Percentiles rank a stretch among this genome's conserved stretches.
Conservation (phyloP, 2,888 invertebrate species). For the Pseudococcus jackbeardsleyi region DNA sequence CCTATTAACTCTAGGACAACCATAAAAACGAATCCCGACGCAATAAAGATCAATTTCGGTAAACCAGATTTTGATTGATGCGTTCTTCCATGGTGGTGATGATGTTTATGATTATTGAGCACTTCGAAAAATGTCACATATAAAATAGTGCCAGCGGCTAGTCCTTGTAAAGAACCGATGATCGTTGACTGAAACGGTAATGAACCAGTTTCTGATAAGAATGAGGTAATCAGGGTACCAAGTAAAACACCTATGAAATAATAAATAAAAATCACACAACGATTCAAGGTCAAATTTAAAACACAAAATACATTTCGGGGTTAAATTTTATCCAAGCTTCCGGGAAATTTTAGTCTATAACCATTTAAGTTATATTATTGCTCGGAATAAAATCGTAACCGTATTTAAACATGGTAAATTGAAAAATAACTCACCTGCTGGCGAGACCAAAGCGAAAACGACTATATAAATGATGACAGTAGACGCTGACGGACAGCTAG, state of each 20-base stretch:
- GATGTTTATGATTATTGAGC: slow-evolving; percentile 70
- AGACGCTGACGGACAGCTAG: slow-evolving; percentile 70
- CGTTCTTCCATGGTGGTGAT: slow-evolving; percentile 65
- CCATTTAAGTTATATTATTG: neutral
- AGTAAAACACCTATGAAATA: slow-evolving; percentile 69
- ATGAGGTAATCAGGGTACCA: slow-evolving; percentile 71
- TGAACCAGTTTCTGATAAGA: slow-evolving; percentile 69
- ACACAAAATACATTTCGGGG: neutral
- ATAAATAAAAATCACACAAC: slow-evolving; percentile 12
- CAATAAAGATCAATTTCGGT: slow-evolving; percentile 66
- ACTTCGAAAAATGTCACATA: slow-evolving; percentile 74
- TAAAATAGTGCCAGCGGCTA: slow-evolving; percentile 73
- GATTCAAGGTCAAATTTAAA: neutral
- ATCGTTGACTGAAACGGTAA: slow-evolving; percentile 70
- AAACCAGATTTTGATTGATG: slow-evolving; percentile 66
- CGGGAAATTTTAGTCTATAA: neutral
- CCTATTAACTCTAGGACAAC: slow-evolving; percentile 66
- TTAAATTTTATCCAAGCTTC: neutral
- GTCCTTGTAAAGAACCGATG: slow-evolving; percentile 71
- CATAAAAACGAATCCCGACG: slow-evolving; percentile 67
- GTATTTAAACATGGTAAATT: too few relatives aligned
- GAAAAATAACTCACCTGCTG: slow-evolving; percentile 69
- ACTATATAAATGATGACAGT: slow-evolving; percentile 71
- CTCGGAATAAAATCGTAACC: neutral
- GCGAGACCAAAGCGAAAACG: slow-evolving; percentile 72